These are phyloP conservation scores for Perodicticus potto DNA, from an alignment of 2,797 vertebrate species.

Conservation along the genomic window DNA sequence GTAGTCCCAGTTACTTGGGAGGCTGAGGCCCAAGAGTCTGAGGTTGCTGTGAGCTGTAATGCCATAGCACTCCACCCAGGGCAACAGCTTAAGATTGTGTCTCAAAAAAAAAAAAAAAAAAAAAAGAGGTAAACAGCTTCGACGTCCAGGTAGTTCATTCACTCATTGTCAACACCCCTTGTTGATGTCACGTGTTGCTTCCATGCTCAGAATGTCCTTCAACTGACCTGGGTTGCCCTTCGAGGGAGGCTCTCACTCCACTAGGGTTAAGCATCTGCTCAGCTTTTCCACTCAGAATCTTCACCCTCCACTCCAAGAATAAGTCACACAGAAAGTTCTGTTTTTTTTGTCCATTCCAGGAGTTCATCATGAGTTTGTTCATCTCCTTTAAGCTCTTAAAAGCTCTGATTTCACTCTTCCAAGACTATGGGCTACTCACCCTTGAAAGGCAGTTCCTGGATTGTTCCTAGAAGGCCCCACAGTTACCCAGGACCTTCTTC, in stretches of 20 bases:
- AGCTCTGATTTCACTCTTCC: neutral
- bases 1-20: too few relatives aligned
- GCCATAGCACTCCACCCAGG: too few relatives aligned
- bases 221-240: neutral
- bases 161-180: neutral
- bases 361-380: neutral
- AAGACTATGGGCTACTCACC: neutral
- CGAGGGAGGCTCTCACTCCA: neutral
- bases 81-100: too few relatives aligned
- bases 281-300: neutral
- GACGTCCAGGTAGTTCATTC: too few relatives aligned
- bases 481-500: neutral
- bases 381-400: neutral
- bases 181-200: neutral
- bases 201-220: neutral
- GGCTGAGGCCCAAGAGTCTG: too few relatives aligned
- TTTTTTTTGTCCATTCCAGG: neutral
- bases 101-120: too few relatives aligned
- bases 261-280: neutral
- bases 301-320: neutral
- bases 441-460: neutral
- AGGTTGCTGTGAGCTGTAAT: too few relatives aligned
- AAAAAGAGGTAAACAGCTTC: neutral
- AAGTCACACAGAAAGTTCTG: neutral
- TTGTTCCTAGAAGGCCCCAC: neutral